Base-by-base conservation (phyloP, 2,888 invertebrate genomes). In the Thalpophila matura region DNA sequence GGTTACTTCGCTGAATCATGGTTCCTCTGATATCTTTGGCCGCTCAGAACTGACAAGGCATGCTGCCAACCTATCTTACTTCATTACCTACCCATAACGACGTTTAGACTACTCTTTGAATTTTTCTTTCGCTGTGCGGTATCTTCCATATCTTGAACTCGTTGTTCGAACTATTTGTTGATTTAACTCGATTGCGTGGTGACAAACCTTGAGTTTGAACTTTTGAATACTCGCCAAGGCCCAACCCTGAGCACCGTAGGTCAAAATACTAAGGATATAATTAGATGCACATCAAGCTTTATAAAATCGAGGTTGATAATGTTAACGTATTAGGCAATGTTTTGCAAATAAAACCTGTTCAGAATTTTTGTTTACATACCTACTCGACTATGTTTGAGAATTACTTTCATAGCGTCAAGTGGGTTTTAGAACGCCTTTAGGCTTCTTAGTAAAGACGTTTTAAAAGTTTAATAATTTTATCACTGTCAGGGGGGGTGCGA, bases 161-260 rank as follows among this genome's bases (percentile, higher is more conserved):
- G 10, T 57, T n/a, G n/a, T n/a, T n/a, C n/a, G n/a, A n/a, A n/a
- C n/a, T n/a, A n/a, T n/a, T n/a, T n/a, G n/a, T n/a, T 66, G 14
- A 26, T 40, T 57, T 35, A 22, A 14, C 37, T 51, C n/a, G 22
- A 62, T 35, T 20, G 47, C 51, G 42, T 46, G 4, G 49, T 26
- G 29, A 42, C 38, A 38, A 74, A 74, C 71, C 71, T 71, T 74
- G 74, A 71, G 71, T 62, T 49, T 62, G 69, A 71, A 71, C 71
- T 71, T 56, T 71, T 71, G 74, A 71, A 74, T 74, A 50, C 22
- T 51, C 10, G 46, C 61, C 74, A 71, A 71, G 61, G 61, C 42
- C 42, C 50, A 46, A 35, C 49, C 53, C 31, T 61, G 43, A 47
- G 18, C 46, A 51, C 37, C 61, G 55, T 51, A 61, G 46, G 74